These are phyloP conservation scores for Platichthys flesus DNA, from an alignment of 2,113 vertebrate species.

Conservation along the genomic window DNA sequence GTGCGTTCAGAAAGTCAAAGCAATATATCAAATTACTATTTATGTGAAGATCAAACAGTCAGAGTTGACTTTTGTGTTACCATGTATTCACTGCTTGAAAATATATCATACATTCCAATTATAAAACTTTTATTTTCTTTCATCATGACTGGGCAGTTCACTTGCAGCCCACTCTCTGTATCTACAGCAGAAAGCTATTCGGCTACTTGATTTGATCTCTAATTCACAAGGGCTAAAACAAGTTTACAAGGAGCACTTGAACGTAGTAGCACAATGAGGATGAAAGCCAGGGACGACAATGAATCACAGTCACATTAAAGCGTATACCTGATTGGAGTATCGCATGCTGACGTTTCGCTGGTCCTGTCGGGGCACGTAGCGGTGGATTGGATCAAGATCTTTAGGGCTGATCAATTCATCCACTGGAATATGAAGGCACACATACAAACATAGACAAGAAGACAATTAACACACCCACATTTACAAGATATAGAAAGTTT, in stretches of 20 bases:
- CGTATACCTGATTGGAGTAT: constrained; percentile 94
- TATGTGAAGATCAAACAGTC: too few species aligned
- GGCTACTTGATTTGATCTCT: constrained; percentile 8
- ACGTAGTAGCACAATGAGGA: background rate
- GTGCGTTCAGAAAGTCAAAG: too few species aligned
- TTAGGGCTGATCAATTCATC: constrained; percentile 94
- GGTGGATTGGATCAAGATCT: constrained; percentile 93
- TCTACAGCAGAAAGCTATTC: constrained; percentile 4
- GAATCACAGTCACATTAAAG: background rate
- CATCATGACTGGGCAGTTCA: background rate
- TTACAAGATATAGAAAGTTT: too few species aligned
- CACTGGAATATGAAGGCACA: constrained; percentile 70
- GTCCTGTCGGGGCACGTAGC: constrained; percentile 87
- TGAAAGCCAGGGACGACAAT: background rate
- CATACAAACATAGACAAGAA: background rate
- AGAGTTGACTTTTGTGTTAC: background rate
- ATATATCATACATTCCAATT: background rate
- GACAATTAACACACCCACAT: background rate
- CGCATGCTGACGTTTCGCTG: constrained; percentile 97
- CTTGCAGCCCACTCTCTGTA: background rate
- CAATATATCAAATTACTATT: too few species aligned
- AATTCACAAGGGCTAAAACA: background rate
- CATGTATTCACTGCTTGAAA: too few species aligned
- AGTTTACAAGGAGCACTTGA: background rate
- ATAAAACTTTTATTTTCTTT: background rate